Evolutionary conservation across 2,888 invertebrate genomes (phyloP).

Genomic region (Toxonevra muliebris): DNA sequence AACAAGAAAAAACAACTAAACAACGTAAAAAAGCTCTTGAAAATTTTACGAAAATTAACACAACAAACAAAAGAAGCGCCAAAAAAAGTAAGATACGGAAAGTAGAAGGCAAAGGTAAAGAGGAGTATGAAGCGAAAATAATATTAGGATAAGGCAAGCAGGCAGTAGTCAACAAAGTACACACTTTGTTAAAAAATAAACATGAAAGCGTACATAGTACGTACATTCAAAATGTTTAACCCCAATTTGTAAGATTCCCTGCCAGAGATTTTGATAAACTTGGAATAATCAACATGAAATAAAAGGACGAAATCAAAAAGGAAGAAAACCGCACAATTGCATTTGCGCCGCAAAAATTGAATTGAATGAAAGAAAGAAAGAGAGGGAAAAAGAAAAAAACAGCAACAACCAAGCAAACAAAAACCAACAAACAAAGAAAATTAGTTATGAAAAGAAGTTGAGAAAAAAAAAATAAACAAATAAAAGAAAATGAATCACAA

Average conservation of each 20-base stretch:
- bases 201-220: background rate
- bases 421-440: conserved; percentile 44
- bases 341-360: background rate
- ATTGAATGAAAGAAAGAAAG: conserved; percentile 1
- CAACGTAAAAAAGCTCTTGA: conserved; percentile 8
- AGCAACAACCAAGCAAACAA: conserved; percentile 19
- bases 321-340: background rate
- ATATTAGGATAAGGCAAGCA: background rate
- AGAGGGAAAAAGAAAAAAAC: conserved; percentile 26
- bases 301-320: background rate
- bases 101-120: background rate
- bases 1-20: conserved; percentile 15
- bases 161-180: background rate
- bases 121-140: background rate
- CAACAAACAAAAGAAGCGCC: conserved; percentile 44
- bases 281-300: background rate
- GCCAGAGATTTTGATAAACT: conserved; percentile 48
- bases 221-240: conserved; percentile 45
- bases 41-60: conserved; percentile 22
- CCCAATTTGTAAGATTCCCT: conserved; percentile 59
- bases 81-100: conserved; percentile 7
- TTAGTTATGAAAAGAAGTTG: conserved; percentile 50
- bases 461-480: conserved; percentile 9
- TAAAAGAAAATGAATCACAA: conserved; percentile 19
- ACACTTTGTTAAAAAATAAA: conserved; percentile 13